phyloP scores from a whole-genome alignment of 2,888 invertebrate species.

The Scaptomyza parva region DNA sequence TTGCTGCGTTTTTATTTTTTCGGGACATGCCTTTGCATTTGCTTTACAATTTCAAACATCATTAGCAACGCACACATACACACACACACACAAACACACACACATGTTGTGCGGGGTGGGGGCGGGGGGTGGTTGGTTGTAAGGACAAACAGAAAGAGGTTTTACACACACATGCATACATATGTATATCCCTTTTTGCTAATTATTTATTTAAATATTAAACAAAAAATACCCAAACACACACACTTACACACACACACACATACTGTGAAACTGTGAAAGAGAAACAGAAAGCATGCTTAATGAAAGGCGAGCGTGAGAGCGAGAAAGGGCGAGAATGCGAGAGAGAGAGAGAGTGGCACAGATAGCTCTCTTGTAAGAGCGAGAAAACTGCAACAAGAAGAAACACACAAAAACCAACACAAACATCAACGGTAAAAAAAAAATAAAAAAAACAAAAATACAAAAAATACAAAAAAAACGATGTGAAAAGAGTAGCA shows the following conservation, averaged over 20 bases:
- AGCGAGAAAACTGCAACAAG: conserved; percentile 63
- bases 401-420: conserved; percentile 47
- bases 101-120: not conserved
- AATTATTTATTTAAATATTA: conserved; percentile 84
- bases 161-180: conserved; percentile 51
- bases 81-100: conserved; percentile 9
- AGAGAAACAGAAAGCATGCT: conserved; percentile 16
- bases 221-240: conserved; percentile 78
- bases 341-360: not conserved
- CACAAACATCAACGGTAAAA: conserved; percentile 21
- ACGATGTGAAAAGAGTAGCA: conserved; percentile 61
- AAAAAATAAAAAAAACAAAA: too few species aligned
- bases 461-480: conserved; percentile 41
- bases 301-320: not conserved
- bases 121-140: not conserved
- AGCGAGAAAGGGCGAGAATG: not conserved
- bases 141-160: conserved; percentile 44
- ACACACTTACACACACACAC: conserved; percentile 42
- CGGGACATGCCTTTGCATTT: conserved; percentile 73
- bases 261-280: conserved; percentile 7
- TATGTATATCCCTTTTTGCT: conserved; percentile 81
- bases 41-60: conserved; percentile 83
- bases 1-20: conserved; percentile 57
- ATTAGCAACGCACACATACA: conserved; percentile 79
- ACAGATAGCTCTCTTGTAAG: not conserved